Conservation (phyloP, 1,140 invertebrate genomes). For the Apis dorsata region DNA sequence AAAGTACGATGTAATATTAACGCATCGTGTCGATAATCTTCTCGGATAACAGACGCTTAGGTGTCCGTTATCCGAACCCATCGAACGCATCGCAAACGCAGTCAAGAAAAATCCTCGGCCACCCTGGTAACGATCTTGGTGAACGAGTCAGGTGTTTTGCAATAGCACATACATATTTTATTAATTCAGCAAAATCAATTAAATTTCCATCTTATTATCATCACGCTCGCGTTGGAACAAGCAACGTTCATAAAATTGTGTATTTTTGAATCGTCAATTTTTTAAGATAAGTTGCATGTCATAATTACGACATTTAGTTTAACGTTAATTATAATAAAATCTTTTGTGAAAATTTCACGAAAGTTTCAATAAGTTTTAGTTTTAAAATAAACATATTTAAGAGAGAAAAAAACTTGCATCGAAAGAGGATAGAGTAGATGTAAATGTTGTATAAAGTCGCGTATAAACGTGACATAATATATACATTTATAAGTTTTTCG, state of each 20-base stretch:
- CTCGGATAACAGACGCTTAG: slow-evolving; percentile 50
- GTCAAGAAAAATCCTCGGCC: slow-evolving; percentile 34
- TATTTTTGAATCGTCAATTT: neutral
- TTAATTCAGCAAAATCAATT: neutral
- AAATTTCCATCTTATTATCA: neutral
- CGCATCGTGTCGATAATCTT: slow-evolving; percentile 17
- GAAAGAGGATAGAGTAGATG: no score
- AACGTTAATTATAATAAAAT: neutral
- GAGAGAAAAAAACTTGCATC: no score
- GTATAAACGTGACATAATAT: no score
- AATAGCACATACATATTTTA: slow-evolving; percentile 23
- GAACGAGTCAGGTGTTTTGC: slow-evolving; percentile 39
- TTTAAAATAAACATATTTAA: no score
- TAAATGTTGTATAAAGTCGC: no score
- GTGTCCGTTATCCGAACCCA: slow-evolving; percentile 58
- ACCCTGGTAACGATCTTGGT: slow-evolving; percentile 13
- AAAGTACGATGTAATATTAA: slow-evolving; percentile 21
- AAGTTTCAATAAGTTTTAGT: no score
- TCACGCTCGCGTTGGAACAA: neutral
- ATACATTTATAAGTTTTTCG: neutral
- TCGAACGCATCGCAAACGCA: slow-evolving; percentile 11
- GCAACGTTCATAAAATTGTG: neutral
- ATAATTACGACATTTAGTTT: neutral
- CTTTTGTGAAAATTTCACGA: no score
- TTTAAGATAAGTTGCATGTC: neutral